phyloP scores from a whole-genome alignment of 2,113 vertebrate species.

The Toxostoma redivivum region DNA sequence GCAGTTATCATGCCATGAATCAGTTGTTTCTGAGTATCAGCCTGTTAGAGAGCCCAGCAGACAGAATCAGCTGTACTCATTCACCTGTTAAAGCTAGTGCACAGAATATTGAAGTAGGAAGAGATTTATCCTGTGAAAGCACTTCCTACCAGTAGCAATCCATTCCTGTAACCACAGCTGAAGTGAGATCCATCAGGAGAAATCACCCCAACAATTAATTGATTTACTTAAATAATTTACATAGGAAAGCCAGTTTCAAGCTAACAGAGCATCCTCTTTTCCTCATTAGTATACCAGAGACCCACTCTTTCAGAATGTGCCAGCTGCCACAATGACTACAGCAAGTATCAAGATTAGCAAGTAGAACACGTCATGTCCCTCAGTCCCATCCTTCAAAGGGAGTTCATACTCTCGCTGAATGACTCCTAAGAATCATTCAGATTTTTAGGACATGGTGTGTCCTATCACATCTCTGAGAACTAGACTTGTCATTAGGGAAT shows the following conservation, averaged over 20 bases:
- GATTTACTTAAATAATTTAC: neutral
- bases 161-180: neutral
- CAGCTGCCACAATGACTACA: neutral
- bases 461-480: neutral
- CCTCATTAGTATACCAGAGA: neutral
- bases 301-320: neutral
- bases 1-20: accelerated
- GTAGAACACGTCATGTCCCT: neutral
- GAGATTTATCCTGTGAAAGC: neutral
- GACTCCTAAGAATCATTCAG: neutral
- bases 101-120: neutral
- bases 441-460: neutral
- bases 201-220: neutral
- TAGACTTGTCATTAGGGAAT: neutral
- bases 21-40: neutral
- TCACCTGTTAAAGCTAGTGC: neutral
- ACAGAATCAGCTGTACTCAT: neutral
- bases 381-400: neutral
- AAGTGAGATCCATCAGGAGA: neutral
- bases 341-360: neutral
- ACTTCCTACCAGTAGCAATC: neutral
- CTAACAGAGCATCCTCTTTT: neutral
- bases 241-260: neutral
- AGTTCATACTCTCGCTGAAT: neutral
- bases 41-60: neutral